A percentile compares a stretch with the other conserved stretches of the same genome.
Evolutionary conservation across 2,888 invertebrate genomes (phyloP).

Genomic region (Lacanobia wlatinum): DNA sequence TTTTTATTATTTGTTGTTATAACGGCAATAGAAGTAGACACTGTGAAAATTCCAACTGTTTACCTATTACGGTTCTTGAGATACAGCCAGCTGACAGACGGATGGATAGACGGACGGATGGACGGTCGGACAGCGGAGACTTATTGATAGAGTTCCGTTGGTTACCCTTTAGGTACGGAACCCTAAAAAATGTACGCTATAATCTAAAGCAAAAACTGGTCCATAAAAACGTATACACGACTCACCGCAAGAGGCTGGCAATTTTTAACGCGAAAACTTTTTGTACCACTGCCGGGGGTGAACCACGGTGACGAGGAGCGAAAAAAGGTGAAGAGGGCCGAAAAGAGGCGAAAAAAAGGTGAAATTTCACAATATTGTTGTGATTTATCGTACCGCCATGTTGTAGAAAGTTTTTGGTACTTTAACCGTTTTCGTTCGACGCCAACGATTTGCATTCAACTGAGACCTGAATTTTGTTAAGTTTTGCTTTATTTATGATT

Average conservation of each 20-base stretch:
- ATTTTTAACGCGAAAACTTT: constrained; percentile 80
- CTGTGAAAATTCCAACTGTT: too few relatives aligned
- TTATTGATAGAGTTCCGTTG: too few relatives aligned
- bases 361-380: constrained; percentile 79
- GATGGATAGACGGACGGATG: too few relatives aligned
- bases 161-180: too few relatives aligned
- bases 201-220: constrained; percentile 62
- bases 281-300: constrained; percentile 50
- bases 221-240: constrained; percentile 64
- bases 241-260: constrained; percentile 75
- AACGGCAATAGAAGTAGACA: too few relatives aligned
- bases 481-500: constrained; percentile 50
- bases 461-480: constrained; percentile 53
- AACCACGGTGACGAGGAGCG: constrained; percentile 27
- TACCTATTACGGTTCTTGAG: too few relatives aligned
- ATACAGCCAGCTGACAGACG: too few relatives aligned
- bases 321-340: constrained; percentile 64
- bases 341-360: constrained; percentile 64
- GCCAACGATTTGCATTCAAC: constrained; percentile 70
- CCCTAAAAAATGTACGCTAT: constrained; percentile 28
- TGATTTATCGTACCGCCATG: constrained; percentile 77
- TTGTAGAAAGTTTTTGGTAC: constrained; percentile 70
- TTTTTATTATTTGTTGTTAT: too few relatives aligned
- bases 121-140: too few relatives aligned
- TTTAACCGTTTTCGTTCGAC: constrained; percentile 67